Evolutionary conservation across 2,797 vertebrate species (phyloP).

Genomic region (Podargus strigoides): DNA sequence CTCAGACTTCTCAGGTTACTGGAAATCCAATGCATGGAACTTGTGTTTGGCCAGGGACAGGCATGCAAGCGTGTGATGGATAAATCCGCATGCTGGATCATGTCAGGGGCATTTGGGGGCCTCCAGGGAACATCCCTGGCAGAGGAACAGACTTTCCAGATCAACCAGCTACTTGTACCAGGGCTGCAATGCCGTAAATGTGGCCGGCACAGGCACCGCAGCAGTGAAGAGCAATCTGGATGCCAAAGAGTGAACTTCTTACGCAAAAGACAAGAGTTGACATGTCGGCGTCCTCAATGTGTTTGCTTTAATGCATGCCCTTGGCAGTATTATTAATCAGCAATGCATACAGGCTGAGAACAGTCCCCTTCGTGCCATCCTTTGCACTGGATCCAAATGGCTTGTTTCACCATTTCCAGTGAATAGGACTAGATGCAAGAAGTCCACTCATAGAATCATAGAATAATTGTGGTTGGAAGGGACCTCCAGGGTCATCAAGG

Average conservation of each 20-base stretch:
- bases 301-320: background rate
- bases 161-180: background rate
- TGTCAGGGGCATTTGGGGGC: background rate
- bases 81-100: background rate
- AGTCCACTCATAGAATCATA: too few relatives aligned
- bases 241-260: background rate
- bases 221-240: background rate
- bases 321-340: background rate
- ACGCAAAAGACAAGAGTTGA: background rate
- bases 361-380: rapidly evolving
- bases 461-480: too few relatives aligned
- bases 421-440: background rate
- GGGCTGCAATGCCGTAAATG: background rate
- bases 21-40: background rate
- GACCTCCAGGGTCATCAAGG: too few relatives aligned
- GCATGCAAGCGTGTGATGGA: background rate
- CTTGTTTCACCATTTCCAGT: background rate
- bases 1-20: conserved; percentile 32
- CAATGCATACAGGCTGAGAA: background rate
- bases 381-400: background rate
- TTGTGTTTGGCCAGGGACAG: background rate
- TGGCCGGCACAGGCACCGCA: background rate
- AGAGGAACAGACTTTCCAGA: background rate
- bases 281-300: background rate
- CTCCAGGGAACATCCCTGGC: background rate